These are phyloP conservation scores for Phalacrocorax aristotelis DNA, from an alignment of 2,113 vertebrate genomes.

Conservation along the genomic window DNA sequence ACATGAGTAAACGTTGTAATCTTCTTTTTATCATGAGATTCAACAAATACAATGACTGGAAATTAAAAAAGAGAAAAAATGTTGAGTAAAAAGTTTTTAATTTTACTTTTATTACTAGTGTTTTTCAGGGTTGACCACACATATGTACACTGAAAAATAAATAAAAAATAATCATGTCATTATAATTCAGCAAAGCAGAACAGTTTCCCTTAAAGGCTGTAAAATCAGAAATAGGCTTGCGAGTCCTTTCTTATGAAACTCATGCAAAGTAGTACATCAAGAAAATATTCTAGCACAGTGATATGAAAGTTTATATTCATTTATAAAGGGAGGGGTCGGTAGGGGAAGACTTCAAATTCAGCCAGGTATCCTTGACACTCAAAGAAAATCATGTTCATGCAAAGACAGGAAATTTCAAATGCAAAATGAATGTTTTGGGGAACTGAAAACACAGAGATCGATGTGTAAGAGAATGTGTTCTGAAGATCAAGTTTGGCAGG, in stretches of 20 bases:
- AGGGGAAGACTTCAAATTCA: not conserved
- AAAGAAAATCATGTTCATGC: not conserved
- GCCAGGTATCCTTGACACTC: not conserved
- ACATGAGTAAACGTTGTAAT: not conserved
- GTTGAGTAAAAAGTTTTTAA: not conserved
- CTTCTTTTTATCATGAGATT: not conserved
- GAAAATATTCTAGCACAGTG: not conserved
- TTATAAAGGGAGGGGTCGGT: not conserved
- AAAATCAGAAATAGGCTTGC: not conserved
- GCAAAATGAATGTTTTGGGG: not conserved
- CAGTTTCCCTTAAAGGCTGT: not conserved
- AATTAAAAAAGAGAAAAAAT: not conserved
- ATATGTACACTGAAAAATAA: not conserved
- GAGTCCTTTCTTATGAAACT: not conserved
- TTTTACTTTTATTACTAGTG: not conserved
- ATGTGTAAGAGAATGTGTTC: not conserved
- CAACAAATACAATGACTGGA: not conserved
- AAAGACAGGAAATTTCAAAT: not conserved
- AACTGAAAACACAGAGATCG: not conserved
- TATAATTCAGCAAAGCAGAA: not conserved
- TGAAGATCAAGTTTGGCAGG: not conserved
- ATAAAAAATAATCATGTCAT: not conserved
- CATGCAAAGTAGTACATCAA: not conserved
- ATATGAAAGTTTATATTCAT: not conserved
- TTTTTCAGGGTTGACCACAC: not conserved